Evolutionary conservation across 2,888 invertebrate genomes (phyloP).

Genomic region (Zelleria hepariella): DNA sequence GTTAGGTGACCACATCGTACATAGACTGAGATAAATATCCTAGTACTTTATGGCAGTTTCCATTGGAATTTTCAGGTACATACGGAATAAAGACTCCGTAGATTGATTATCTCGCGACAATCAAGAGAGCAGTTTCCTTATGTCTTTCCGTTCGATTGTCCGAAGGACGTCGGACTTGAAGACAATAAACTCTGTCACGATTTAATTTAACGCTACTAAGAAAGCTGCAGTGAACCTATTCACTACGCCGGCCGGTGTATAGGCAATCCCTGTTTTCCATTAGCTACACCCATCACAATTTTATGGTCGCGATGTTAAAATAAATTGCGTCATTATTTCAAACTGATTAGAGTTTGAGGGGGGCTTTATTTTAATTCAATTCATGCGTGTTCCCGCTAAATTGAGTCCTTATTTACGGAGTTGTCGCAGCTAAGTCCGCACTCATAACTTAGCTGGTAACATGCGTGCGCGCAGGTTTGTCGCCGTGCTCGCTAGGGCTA

Average conservation of each 20-base stretch:
- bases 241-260: background rate
- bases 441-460: conserved; percentile 26
- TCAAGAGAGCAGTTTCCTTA: background rate
- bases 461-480: conserved; percentile 18
- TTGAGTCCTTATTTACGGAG: conserved; percentile 27
- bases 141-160: background rate
- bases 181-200: background rate
- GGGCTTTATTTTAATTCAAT: conserved; percentile 24
- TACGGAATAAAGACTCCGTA: too few relatives aligned
- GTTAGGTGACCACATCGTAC: too few relatives aligned
- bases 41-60: too few relatives aligned
- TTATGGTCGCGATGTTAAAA: conserved; percentile 1
- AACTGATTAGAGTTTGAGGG: conserved; percentile 18
- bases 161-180: background rate
- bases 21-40: too few relatives aligned
- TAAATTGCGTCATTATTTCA: conserved; percentile 12
- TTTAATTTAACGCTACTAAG: background rate
- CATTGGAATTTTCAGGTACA: too few relatives aligned
- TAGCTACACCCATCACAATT: background rate
- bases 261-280: conserved; percentile 1
- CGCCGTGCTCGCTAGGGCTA: background rate
- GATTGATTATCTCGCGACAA: background rate
- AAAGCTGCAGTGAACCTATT: background rate
- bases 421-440: conserved; percentile 17
- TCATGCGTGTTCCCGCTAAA: conserved; percentile 24